Base-by-base conservation (phyloP, 2,797 vertebrate genomes). In the Urosaurus nigricauda region DNA sequence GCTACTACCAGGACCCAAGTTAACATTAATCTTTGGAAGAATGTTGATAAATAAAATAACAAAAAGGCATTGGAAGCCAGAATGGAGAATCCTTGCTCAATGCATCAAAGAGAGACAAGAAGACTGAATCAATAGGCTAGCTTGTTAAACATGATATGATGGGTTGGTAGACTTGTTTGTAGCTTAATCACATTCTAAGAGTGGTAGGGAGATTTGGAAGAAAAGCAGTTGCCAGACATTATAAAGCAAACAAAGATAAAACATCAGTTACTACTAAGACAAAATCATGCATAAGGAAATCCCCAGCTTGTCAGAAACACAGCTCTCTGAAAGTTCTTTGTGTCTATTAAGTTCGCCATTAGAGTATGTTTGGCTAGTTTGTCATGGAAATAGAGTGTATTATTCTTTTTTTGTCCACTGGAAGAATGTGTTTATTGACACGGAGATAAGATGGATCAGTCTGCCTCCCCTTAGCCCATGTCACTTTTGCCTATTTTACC, bases 31-130 rank as follows among this genome's bases (percentile, higher is more conserved):
- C 93, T 94, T 77, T 24, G 40, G n/a, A 81, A 84, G 56, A 93
- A 88, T 58, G 47, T 84, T 86, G 94, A 91, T 90, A 94, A 93
- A 92, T 93, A 92, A 94, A 90, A 79, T 78, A 92, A 87, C 84
- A 86, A 89, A 86, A 87, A 74, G 90, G 78, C 70, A 80, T 75
- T 1, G 19, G 21, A 70, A 74, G 53, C 74, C 53, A 71, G 35
- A 58, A 90, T 73, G 47, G 74, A 90, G 82, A 0, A n/a, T 83
- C 87, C 90, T 85, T 86, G 73, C 87, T 63, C 79, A 79, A 77
- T 51, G 24, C 29, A 68, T 77, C 88, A 90, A 91, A 86, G 35
- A 56, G 58, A 71, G 73, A 74, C 51, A 47, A 47, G 37, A 84
- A 35, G 82, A 60, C 37, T 82, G 79, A 80, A 87, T 29, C 85